These are phyloP conservation scores for Crotalus horridus DNA, from an alignment of 2,113 vertebrate species.

Conservation along the genomic window DNA sequence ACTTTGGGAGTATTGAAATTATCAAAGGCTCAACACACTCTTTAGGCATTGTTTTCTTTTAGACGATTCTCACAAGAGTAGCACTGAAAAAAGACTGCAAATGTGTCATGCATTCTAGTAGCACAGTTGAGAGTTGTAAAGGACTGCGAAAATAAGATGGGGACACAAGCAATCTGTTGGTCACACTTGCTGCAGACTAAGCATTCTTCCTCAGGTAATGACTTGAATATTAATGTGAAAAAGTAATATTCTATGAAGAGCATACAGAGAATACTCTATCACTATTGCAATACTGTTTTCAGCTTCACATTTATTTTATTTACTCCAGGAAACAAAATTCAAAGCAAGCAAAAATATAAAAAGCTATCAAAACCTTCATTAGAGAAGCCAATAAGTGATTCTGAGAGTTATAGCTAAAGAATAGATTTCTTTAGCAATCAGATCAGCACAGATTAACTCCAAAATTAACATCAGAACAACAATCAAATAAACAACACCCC, in stretches of 20 bases:
- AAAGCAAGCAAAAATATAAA: background rate
- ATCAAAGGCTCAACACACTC: background rate
- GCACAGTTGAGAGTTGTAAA: background rate
- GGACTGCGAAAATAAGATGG: background rate
- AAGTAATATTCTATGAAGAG: background rate
- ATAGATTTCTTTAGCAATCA: background rate
- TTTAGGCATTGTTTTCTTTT: background rate
- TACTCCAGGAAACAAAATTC: background rate
- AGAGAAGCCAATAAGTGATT: background rate
- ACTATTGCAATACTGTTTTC: background rate
- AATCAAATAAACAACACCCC: background rate
- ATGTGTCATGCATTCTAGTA: background rate
- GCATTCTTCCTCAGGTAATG: constrained; percentile 5
- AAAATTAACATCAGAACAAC: background rate
- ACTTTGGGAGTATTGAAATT: background rate
- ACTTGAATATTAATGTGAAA: constrained; percentile 13
- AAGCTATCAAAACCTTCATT: background rate
- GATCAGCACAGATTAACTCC: background rate
- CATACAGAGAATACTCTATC: background rate
- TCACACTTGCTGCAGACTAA: background rate
- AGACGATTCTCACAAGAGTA: background rate
- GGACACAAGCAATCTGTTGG: background rate
- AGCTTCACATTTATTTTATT: background rate
- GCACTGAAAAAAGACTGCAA: background rate
- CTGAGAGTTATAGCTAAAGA: background rate